A percentile compares a stretch with the other conserved stretches of the same genome.
Evolutionary conservation across 2,888 invertebrate species (phyloP).

Genomic region (Amaurobius ferox): DNA sequence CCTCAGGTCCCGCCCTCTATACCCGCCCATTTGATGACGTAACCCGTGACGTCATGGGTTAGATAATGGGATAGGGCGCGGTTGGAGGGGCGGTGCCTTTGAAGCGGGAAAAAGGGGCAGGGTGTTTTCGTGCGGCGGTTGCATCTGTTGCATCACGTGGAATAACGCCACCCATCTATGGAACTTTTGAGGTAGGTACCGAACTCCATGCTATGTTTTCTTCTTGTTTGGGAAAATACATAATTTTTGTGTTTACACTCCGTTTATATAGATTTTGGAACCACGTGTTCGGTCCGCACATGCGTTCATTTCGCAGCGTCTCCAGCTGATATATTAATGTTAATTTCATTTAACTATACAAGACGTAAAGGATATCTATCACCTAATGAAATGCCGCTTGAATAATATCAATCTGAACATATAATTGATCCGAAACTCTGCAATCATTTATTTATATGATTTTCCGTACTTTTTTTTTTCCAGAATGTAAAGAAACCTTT

Average conservation of each 20-base stretch:
- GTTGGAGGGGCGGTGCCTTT: conserved; percentile 32
- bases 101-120: neutral
- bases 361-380: no score
- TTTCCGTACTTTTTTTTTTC: no score
- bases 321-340: no score
- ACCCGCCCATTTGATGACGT: conserved; percentile 22
- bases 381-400: no score
- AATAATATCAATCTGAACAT: no score
- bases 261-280: neutral
- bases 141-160: conserved; percentile 66
- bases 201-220: conserved; percentile 1
- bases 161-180: conserved; percentile 27
- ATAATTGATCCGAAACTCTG: no score
- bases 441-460: no score
- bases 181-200: conserved; percentile 33
- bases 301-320: no score
- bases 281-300: neutral
- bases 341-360: no score
- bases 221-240: neutral
- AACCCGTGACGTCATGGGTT: conserved; percentile 6
- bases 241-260: conserved; percentile 8
- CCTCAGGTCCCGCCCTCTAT: neutral
- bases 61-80: conserved; percentile 20
- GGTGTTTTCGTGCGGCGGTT: conserved; percentile 29
- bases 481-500: no score